Conservation (phyloP, 1,140 invertebrate genomes). For the Pectinophora gossypiella region DNA sequence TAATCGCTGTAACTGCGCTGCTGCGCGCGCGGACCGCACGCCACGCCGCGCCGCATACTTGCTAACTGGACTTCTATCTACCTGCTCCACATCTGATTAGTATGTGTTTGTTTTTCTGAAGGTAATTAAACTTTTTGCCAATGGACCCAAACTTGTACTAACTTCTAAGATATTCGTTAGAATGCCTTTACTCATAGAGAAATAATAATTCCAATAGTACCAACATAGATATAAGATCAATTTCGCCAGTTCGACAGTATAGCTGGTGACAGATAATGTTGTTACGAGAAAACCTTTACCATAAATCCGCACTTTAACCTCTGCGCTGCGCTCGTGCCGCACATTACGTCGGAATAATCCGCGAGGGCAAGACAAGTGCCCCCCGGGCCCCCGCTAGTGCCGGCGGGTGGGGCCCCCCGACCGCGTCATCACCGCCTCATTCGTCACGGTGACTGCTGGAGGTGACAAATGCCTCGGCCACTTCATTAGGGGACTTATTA, state of each 20-base stretch:
- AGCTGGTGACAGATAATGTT: background rate
- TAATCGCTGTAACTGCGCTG: slow-evolving; percentile 63
- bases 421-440: slow-evolving; percentile 30
- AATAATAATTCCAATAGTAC: too few relatives aligned
- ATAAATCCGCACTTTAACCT: background rate
- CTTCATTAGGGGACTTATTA: slow-evolving; percentile 26
- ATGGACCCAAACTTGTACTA: too few relatives aligned
- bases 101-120: too few relatives aligned
- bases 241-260: too few relatives aligned
- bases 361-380: background rate
- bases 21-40: slow-evolving; percentile 25
- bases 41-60: background rate
- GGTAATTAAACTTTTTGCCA: too few relatives aligned
- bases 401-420: slow-evolving; percentile 10
- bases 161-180: too few relatives aligned
- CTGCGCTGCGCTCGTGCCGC: background rate
- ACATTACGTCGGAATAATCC: background rate
- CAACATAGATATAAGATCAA: too few relatives aligned
- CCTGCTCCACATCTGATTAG: too few relatives aligned
- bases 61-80: too few relatives aligned
- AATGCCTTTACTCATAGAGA: too few relatives aligned
- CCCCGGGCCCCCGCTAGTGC: slow-evolving; percentile 5
- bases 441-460: slow-evolving; percentile 33
- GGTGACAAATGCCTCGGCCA: slow-evolving; percentile 33
- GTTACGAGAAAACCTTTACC: background rate